phyloP scores from a whole-genome alignment of 2,113 vertebrate species.

The Alectura lathami region DNA sequence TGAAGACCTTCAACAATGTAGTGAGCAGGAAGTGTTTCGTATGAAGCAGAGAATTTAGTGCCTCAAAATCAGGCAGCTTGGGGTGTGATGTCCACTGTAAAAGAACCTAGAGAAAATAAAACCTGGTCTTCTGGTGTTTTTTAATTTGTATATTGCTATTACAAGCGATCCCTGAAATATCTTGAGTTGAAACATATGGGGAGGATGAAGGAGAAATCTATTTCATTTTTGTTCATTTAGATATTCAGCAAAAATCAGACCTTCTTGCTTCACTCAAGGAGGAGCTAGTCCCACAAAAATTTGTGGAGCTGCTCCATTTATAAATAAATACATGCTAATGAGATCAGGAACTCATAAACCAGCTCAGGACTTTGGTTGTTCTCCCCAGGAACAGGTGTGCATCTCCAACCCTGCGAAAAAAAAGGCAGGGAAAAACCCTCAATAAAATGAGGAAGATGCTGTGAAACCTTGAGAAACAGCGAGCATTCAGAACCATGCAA shows the following conservation, averaged over 20 bases:
- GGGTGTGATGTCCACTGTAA: not conserved
- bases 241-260: not conserved
- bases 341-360: not conserved
- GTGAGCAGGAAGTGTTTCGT: not conserved
- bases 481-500: rapidly evolving
- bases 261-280: not conserved
- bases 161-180: not conserved
- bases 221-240: not conserved
- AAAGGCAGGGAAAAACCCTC: not conserved
- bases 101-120: not conserved
- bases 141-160: not conserved
- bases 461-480: not conserved
- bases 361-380: not conserved
- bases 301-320: not conserved
- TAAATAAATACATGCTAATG: not conserved
- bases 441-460: not conserved
- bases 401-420: not conserved
- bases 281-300: not conserved
- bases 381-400: not conserved
- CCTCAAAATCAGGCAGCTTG: not conserved
- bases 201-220: not conserved
- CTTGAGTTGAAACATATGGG: not conserved
- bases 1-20: not conserved
- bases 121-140: not conserved
- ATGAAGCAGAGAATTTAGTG: not conserved